Conservation (phyloP, 1,140 invertebrate species). For the Coptotermes formosanus region DNA sequence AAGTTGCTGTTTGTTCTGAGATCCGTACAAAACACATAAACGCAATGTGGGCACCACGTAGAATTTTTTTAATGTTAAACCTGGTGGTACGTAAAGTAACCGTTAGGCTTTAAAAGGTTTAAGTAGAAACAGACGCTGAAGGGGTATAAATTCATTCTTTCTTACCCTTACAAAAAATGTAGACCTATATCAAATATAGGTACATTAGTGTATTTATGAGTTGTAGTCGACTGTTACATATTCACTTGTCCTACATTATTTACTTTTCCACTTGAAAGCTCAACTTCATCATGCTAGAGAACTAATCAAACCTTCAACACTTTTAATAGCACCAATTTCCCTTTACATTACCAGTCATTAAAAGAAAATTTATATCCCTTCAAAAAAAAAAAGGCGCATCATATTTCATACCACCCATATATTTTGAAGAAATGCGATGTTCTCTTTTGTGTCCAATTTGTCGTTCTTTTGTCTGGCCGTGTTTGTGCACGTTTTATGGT, state of each 20-base stretch:
- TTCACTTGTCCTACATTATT: not conserved
- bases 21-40: too few relatives aligned
- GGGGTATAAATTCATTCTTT: too few relatives aligned
- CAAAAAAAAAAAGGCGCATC: not conserved
- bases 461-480: not conserved
- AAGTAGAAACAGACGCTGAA: too few relatives aligned
- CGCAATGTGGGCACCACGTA: too few relatives aligned
- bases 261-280: not conserved
- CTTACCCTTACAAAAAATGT: too few relatives aligned
- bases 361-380: not conserved
- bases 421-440: not conserved
- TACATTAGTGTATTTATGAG: too few relatives aligned
- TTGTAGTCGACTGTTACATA: not conserved
- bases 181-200: too few relatives aligned
- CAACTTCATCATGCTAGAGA: not conserved
- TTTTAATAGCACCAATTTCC: not conserved
- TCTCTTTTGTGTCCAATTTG: not conserved
- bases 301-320: not conserved
- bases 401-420: not conserved
- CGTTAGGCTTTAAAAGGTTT: too few relatives aligned
- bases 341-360: not conserved
- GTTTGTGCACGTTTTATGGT: not conserved
- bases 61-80: too few relatives aligned
- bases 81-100: too few relatives aligned
- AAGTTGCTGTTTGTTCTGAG: too few relatives aligned